A percentile compares a stretch with the other conserved stretches of the same genome.
Conservation (phyloP, 2,797 vertebrate species). For the Cephalopachus bancanus region DNA sequence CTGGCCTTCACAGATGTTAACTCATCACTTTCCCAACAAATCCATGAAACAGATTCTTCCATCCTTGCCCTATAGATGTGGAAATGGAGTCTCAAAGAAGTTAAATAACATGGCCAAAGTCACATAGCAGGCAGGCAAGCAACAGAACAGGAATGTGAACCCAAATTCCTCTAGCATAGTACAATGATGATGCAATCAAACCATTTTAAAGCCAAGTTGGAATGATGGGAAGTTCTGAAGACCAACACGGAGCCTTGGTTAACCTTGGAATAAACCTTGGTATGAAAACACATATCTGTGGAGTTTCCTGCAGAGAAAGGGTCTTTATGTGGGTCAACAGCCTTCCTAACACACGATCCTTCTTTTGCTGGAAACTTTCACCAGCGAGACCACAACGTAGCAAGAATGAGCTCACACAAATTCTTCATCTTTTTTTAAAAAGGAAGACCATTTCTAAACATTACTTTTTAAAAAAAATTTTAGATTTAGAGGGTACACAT, state of each 20-base stretch:
- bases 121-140: background rate
- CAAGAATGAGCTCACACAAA: background rate
- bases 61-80: background rate
- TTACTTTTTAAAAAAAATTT: background rate
- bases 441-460: background rate
- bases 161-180: background rate
- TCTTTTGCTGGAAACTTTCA: constrained; percentile 4
- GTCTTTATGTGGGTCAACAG: background rate
- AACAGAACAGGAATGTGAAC: background rate
- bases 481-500: too few species aligned
- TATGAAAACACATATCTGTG: background rate
- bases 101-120: background rate
- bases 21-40: background rate
- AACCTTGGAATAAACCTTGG: background rate
- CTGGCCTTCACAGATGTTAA: background rate
- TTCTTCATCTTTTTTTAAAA: background rate
- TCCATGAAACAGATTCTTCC: constrained; percentile 22
- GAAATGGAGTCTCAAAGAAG: constrained; percentile 8
- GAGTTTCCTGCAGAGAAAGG: background rate
- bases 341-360: background rate
- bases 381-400: background rate
- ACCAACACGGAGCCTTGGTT: background rate
- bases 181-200: background rate
- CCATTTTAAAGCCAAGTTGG: background rate
- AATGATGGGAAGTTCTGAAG: constrained; percentile 4